These are phyloP conservation scores for Nesidiocoris tenuis DNA, from an alignment of 2,888 invertebrate species.

Conservation along the genomic window DNA sequence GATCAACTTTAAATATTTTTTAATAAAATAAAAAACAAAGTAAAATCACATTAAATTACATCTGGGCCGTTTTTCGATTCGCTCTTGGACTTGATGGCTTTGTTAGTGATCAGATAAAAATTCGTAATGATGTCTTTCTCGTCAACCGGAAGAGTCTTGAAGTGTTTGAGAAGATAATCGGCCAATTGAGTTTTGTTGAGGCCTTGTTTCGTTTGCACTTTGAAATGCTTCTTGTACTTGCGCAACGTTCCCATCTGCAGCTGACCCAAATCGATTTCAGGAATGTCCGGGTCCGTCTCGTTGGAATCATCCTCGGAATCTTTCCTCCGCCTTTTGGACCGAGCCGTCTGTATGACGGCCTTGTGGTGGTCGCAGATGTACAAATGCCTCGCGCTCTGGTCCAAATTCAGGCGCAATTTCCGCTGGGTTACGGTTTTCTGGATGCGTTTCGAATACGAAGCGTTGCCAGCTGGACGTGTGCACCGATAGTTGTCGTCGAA, in stretches of 20 bases:
- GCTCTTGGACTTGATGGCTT: slow-evolving; percentile 44
- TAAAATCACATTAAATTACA: slow-evolving; percentile 34
- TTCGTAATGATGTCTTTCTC: slow-evolving; percentile 93
- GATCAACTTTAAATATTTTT: slow-evolving; percentile 1
- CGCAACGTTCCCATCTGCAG: slow-evolving; percentile 91
- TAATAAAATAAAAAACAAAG: slow-evolving; percentile 17
- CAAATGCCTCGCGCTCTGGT: slow-evolving; percentile 82
- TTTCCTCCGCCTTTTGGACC: slow-evolving; percentile 85
- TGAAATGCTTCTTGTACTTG: slow-evolving; percentile 90
- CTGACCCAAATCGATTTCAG: slow-evolving; percentile 91
- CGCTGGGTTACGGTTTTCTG: slow-evolving; percentile 93
- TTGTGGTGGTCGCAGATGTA: slow-evolving; percentile 98
- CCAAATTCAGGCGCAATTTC: slow-evolving; percentile 83
- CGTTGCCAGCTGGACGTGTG: slow-evolving; percentile 84
- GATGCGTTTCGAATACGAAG: slow-evolving; percentile 93
- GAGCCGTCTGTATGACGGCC: slow-evolving; percentile 91
- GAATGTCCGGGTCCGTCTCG: slow-evolving; percentile 86
- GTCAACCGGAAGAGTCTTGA: slow-evolving; percentile 89
- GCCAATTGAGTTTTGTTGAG: slow-evolving; percentile 93
- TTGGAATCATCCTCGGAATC: slow-evolving; percentile 94
- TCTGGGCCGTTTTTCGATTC: slow-evolving; percentile 72
- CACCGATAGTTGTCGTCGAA: slow-evolving; percentile 87
- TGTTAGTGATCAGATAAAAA: slow-evolving; percentile 77
- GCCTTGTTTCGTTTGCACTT: slow-evolving; percentile 86
- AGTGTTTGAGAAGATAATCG: slow-evolving; percentile 93